phyloP scores from a whole-genome alignment of 2,888 invertebrate species.

The Acholoe squamosa region DNA sequence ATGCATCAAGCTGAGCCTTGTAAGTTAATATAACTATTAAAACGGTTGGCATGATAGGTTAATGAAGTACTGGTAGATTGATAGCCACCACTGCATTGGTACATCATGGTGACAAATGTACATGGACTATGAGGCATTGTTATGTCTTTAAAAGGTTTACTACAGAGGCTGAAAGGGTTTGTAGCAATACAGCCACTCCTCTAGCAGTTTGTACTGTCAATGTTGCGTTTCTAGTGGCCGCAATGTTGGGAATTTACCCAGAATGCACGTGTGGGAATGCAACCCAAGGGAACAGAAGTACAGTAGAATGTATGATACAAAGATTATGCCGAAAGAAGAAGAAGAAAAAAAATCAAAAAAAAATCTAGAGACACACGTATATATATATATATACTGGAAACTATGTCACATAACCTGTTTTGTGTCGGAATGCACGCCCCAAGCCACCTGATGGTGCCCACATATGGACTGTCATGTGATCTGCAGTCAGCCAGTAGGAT shows the following conservation, averaged over 20 bases:
- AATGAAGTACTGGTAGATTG: too few species aligned
- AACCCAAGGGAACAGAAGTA: not conserved
- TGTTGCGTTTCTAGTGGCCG: constrained; percentile 33
- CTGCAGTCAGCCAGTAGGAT: constrained; percentile 49
- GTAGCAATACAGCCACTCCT: not conserved
- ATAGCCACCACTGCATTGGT: too few species aligned
- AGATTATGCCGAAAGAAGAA: not conserved
- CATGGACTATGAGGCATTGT: too few species aligned
- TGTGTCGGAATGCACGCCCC: constrained; percentile 15
- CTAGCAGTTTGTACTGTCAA: constrained; percentile 47
- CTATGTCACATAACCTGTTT: not conserved
- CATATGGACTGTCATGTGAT: constrained; percentile 6
- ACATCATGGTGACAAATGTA: too few species aligned
- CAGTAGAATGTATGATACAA: not conserved
- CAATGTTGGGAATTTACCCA: not conserved
- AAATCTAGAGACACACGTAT: not conserved
- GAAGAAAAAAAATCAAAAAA: not conserved
- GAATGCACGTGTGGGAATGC: not conserved
- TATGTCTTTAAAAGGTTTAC: too few species aligned
- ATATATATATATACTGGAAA: not conserved
- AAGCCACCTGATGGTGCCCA: constrained; percentile 12
- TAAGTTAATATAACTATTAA: too few species aligned
- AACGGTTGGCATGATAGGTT: too few species aligned
- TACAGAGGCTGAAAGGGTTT: constrained; percentile 23
- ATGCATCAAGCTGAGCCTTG: too few species aligned